These are phyloP conservation scores for Trididemnum nubilum DNA, from an alignment of 23 tunicate species.

Conservation along the genomic window DNA sequence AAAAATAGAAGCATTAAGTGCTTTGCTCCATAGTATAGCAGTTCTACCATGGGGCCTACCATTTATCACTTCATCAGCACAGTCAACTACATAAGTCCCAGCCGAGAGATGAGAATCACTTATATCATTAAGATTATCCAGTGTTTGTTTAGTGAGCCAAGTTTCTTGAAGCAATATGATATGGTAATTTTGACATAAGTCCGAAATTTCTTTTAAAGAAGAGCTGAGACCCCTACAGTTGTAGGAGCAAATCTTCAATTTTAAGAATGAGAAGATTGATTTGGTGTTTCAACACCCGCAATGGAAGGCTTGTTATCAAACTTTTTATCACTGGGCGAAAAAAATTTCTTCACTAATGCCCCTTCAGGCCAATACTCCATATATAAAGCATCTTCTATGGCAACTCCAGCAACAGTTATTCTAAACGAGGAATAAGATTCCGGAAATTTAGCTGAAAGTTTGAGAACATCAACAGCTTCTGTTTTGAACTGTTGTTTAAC, in stretches of 20 bases:
- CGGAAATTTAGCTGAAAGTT: not conserved
- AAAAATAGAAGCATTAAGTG: not conserved
- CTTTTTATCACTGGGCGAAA: not conserved
- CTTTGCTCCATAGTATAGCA: not conserved
- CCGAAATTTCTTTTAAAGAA: not conserved
- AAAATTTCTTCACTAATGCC: not conserved
- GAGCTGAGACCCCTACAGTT: conserved; percentile 3
- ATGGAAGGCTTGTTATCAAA: not conserved
- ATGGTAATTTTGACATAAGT: not conserved
- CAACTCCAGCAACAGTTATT: not conserved
- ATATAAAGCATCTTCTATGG: not conserved
- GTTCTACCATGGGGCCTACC: not conserved
- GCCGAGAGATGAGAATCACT: not conserved
- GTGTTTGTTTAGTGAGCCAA: not conserved
- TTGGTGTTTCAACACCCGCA: not conserved
- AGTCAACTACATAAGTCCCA: not conserved
- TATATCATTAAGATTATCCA: not conserved
- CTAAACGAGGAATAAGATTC: not conserved
- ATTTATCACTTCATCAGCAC: not conserved
- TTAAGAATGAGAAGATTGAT: not conserved
- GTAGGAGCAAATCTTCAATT: not conserved
- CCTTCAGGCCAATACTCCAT: not conserved
- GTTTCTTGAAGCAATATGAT: no score
- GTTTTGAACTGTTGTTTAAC: not conserved
- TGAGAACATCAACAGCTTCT: not conserved